These are phyloP conservation scores for Leiothrix lutea DNA, from an alignment of 2,113 vertebrate species.

Conservation along the genomic window DNA sequence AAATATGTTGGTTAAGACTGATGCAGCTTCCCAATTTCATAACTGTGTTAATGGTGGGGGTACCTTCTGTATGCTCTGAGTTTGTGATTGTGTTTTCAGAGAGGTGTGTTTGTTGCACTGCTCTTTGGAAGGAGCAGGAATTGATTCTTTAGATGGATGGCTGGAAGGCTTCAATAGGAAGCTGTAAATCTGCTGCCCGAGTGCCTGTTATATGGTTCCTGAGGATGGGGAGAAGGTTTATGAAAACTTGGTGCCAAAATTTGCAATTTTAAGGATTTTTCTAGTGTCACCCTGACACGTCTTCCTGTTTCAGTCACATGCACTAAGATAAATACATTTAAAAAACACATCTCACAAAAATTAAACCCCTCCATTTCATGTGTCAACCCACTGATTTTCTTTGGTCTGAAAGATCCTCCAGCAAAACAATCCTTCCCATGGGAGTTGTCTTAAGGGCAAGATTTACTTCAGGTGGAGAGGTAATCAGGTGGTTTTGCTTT, in stretches of 20 bases:
- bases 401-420: neutral
- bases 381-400: neutral
- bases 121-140: neutral
- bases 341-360: neutral
- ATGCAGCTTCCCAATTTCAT: neutral
- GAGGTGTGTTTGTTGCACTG: neutral
- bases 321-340: neutral
- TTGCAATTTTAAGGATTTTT: neutral
- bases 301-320: neutral
- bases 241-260: neutral
- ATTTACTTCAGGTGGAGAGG: neutral
- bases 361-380: neutral
- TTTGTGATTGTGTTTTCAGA: neutral
- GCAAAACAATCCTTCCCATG: neutral
- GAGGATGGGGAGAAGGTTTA: neutral
- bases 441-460: neutral
- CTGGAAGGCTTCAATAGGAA: neutral
- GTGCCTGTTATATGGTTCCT: neutral
- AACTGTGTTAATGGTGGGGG: neutral
- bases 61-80: neutral
- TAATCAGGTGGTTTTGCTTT: neutral
- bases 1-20: neutral
- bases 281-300: neutral
- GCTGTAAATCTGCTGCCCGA: neutral
- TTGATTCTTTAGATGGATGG: constrained; percentile 30